Base-by-base conservation (phyloP, 2,888 invertebrate genomes). In the Tenthredo scrophulariae region DNA sequence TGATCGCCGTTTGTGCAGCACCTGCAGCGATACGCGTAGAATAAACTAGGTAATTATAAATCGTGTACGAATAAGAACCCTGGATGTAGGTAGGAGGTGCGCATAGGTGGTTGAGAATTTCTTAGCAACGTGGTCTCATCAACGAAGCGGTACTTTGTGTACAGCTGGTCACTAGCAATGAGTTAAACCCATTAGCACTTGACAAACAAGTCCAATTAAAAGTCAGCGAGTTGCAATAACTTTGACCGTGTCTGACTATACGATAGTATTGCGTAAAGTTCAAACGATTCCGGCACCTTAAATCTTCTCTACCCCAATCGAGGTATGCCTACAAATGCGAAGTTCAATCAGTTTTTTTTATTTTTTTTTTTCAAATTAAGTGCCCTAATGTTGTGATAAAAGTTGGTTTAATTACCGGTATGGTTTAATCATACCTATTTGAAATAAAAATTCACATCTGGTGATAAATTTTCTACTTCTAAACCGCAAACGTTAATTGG, bases 81-180 rank as follows among this genome's bases (percentile, higher is more conserved):
- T 13, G 9, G 22, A 33, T 29, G 18, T 22, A 67, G 29, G 29
- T 29, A 29, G 29, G 13, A 10, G 6, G 18, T 15, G 29, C 26
- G 29, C 2, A 3, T 65, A 9, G 13, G 2, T 40, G 15, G 22
- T 37, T 1, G 22, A 80, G 80, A 80, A 40, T 62, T 62, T 80
- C 62, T 50, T 80, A 77, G 46, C 77, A 50, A 3, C 75, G 50
- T 29, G n/a, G 79, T 62, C 62, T 80, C 62, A 58, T 62, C 62
- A 40, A 80, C 37, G 80, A 80, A 80, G 80, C 80, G 80, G 80
- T 58, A 80, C 80, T 58, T 80, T 62, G 80, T 62, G 80, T 80
- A 77, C 50, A 80, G 22, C 37, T 37, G 80, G 62, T 40, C 37
- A 80, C 40, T 37, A 62, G 62, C 80, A 62, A 80, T 80, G 62